Evolutionary conservation across 2,113 vertebrate genomes (phyloP), one percentile per base, ranked within the genome.

Genomic region (Plectropomus leopardus): DNA sequence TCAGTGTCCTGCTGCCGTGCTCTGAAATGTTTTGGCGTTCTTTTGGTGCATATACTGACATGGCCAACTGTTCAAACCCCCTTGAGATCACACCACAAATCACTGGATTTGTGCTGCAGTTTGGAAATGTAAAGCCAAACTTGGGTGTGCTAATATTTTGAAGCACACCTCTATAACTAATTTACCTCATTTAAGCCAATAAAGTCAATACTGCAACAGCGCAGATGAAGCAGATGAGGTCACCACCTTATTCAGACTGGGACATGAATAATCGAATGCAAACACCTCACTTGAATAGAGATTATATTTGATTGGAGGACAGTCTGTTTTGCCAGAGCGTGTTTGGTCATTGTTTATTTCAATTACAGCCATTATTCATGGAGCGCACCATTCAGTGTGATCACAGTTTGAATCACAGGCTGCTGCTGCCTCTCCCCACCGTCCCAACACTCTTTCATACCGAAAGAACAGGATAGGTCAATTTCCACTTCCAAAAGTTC

Each of bases 301-400:
- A 67, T 82, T 50, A 42, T 53, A 23, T 51, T 47, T 58, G 53
- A 79, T 71, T 51, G 69, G 69, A 69, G 48, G 53, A 44, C 30
- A 61, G 16, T 28, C 24, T 70, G 42, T 76, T 67, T 71, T 50
- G 54, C 44, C 55, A 36, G 53, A 32, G 11, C 1, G 4, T 82
- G 80, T 78, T 78, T 84, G 67, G 65, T 88, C 72, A 85, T 84
- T 78, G 64, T 86, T 87, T 83, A 82, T 76, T 80, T 79, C 58
- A 84, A 68, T 77, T 73, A 83, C 50, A 53, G 55, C 36, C 58
- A 58, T 75, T 75, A 73, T 63, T 34, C 55, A 23, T 36, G 71
- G 72, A 55, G 19, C 1, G 1, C 4, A 30, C n/a, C 65, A 80
- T 89, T 66, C 16, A 69, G 26, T 34, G 55, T 34, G 54, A 87